phyloP scores from a whole-genome alignment of 1,140 invertebrate genomes.

The Mizuhopecten yessoensis region DNA sequence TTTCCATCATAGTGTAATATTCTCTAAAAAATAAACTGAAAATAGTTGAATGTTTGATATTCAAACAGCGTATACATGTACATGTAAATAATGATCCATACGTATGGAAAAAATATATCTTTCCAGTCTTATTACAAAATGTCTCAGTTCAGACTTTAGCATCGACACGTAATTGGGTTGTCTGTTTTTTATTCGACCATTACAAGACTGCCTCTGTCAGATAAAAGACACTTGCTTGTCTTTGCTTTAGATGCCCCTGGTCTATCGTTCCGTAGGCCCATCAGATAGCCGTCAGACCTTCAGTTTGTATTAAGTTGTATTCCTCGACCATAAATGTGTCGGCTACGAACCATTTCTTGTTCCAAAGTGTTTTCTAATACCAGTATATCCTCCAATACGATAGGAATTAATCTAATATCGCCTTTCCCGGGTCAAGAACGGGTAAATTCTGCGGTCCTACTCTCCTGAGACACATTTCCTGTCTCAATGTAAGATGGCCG shows the following conservation, averaged over 20 bases:
- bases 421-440: not conserved
- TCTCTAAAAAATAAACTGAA: too few species aligned
- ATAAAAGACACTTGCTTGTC: not conserved
- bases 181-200: not conserved
- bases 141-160: not conserved
- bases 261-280: not conserved
- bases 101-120: not conserved
- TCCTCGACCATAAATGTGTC: not conserved
- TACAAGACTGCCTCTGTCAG: not conserved
- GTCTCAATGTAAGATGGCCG: slow-evolving; percentile 26
- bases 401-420: slow-evolving; percentile 39
- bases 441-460: not conserved
- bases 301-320: not conserved
- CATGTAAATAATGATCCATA: too few species aligned
- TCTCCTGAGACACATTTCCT: not conserved
- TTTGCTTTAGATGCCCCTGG: not conserved
- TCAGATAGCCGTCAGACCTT: not conserved
- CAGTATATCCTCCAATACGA: not conserved
- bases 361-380: slow-evolving; percentile 13
- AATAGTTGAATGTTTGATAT: too few species aligned
- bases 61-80: too few species aligned
- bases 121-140: not conserved
- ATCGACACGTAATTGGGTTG: not conserved
- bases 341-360: not conserved
- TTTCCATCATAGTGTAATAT: too few species aligned